Evolutionary conservation across 2,113 vertebrate genomes (phyloP).

Genomic region (Oryzias javanicus): DNA sequence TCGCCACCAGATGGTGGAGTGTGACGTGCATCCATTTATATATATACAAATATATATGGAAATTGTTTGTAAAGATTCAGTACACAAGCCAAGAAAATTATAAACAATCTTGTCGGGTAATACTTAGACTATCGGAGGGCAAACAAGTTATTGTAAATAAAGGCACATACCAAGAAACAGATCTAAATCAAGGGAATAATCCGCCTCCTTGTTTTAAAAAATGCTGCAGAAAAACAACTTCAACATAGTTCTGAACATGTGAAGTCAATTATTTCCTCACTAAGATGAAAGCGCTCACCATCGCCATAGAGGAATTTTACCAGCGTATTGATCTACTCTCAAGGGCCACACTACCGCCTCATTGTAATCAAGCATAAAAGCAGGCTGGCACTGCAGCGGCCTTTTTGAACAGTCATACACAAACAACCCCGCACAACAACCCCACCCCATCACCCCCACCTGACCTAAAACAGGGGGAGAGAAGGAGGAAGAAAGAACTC

Average conservation of each 20-base stretch:
- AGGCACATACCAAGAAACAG: background rate
- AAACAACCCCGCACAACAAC: slow-evolving; percentile 26
- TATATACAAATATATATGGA: no score
- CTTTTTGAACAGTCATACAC: slow-evolving; percentile 65
- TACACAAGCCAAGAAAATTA: no score
- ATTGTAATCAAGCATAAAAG: slow-evolving; percentile 71
- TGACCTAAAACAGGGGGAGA: slow-evolving; percentile 33
- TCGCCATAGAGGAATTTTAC: slow-evolving; percentile 64
- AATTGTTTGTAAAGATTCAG: no score
- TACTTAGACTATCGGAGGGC: no score
- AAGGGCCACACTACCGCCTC: slow-evolving; percentile 62
- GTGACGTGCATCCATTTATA: no score
- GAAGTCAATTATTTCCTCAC: slow-evolving; percentile 71
- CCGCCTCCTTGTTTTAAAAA: slow-evolving; percentile 34
- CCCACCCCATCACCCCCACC: slow-evolving; percentile 24
- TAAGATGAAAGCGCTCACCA: slow-evolving; percentile 63
- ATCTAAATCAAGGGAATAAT: slow-evolving; percentile 28
- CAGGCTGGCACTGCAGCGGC: slow-evolving; percentile 61
- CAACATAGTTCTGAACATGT: slow-evolving; percentile 56
- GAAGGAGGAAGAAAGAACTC: slow-evolving; percentile 43
- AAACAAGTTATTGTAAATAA: no score
- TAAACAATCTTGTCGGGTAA: no score
- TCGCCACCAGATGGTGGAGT: no score
- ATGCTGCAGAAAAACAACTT: slow-evolving; percentile 53
- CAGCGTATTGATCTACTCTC: slow-evolving; percentile 71